These are phyloP conservation scores for Gymnodraco acuticeps DNA, from an alignment of 2,797 vertebrate species.

Conservation along the genomic window DNA sequence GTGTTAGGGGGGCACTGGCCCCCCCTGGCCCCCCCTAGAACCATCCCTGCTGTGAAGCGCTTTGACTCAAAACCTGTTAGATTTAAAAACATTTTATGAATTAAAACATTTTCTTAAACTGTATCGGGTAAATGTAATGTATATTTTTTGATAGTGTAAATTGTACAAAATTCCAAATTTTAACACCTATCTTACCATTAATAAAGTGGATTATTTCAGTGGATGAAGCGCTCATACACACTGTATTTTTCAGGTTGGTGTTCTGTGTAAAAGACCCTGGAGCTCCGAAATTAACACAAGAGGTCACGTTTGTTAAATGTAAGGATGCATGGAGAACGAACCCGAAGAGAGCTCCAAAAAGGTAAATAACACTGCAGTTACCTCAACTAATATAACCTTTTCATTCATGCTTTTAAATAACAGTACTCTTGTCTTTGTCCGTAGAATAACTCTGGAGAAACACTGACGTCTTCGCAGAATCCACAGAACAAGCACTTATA, in stretches of 20 bases:
- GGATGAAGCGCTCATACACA: background rate
- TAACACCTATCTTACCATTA: background rate
- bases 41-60: no score
- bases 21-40: no score
- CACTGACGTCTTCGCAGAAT: constrained; percentile 52
- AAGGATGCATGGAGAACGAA: constrained; percentile 74
- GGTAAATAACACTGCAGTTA: constrained; percentile 51
- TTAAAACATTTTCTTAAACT: no score
- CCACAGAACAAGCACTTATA: constrained; percentile 62
- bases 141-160: background rate
- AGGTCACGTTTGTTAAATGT: constrained; percentile 84
- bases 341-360: constrained; percentile 49
- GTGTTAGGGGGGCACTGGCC: no score
- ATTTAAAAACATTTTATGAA: no score
- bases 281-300: constrained; percentile 56
- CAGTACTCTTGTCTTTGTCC: constrained; percentile 29
- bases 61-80: no score
- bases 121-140: no score
- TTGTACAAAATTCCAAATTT: no score
- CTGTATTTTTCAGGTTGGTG: constrained; percentile 70
- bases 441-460: constrained; percentile 66
- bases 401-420: constrained; percentile 18
- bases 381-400: background rate
- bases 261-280: constrained; percentile 81
- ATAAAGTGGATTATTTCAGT: background rate